Evolutionary conservation across 1,140 invertebrate species (phyloP).

Genomic region (Bombus confusus): DNA sequence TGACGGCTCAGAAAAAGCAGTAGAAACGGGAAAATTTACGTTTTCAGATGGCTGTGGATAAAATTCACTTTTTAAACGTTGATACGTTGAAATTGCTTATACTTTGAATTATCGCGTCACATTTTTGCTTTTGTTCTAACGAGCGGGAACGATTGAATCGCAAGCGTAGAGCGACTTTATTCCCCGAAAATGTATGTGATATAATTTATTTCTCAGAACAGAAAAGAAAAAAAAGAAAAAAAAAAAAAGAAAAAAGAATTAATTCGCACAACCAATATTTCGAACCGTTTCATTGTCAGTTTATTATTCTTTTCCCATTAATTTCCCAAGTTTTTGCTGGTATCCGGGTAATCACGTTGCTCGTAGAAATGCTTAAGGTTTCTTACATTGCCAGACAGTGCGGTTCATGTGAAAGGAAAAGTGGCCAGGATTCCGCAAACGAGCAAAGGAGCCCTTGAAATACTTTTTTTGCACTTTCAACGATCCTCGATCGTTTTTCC

Average conservation of each 20-base stretch:
- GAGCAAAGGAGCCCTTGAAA: conserved; percentile 43
- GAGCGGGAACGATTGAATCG: too few species aligned
- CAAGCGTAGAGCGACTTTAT: too few species aligned
- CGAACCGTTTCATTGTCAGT: neutral
- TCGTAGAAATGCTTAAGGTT: neutral
- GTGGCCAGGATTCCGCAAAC: conserved; percentile 9
- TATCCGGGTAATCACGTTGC: neutral
- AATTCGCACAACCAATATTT: neutral
- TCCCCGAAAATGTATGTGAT: too few species aligned
- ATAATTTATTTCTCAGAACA: neutral
- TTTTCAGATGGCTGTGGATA: too few species aligned
- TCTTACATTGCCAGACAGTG: neutral
- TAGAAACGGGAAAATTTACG: too few species aligned
- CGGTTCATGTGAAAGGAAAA: conserved; percentile 31
- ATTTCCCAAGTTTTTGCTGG: neutral
- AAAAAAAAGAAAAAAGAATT: neutral
- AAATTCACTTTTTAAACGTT: too few species aligned
- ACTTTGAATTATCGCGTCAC: too few species aligned
- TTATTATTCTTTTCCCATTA: too few species aligned
- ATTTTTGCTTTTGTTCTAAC: too few species aligned
- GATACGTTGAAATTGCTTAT: too few species aligned
- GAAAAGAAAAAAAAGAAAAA: neutral
- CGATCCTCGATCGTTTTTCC: conserved; percentile 15
- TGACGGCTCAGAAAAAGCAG: too few species aligned
- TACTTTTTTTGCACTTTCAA: neutral